Evolutionary conservation across 2,113 vertebrate species (phyloP), one percentile per base, ranked within the genome.

Genomic region (Craseonycteris thonglongyai): DNA sequence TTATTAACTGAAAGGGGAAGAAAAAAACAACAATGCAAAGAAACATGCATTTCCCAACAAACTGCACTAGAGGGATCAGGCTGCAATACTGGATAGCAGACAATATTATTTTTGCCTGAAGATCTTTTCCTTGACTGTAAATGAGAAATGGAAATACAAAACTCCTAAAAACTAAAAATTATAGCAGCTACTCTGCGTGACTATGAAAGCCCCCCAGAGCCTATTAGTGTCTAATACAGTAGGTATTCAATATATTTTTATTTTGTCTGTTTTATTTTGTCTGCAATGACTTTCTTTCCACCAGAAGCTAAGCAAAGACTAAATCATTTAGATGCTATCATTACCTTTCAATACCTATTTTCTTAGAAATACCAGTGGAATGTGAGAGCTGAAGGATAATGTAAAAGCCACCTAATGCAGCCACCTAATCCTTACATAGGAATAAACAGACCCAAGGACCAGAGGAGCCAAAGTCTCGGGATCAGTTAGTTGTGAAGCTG

Each of bases 11-110:
- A 85, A n/a, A n/a, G n/a, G n/a, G n/a, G n/a, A n/a, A n/a, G n/a
- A n/a, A 96, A 95, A 93, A 96, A 56, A 7, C 82, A 94, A 49
- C 78, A 88, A 45, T 85, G 35, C 54, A 89, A 90, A 93, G 42
- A 66, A 85, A 82, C 9, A 42, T n/a, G 66, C 47, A n/a, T 71
- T 90, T 88, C 75, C 59, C 30, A 91, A 78, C 9, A 93, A 92
- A 83, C 56, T 74, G 89, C n/a, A 88, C 33, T 19, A 91, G 11
- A 61, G 9, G 42, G 15, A 61, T 88, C 66, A 63, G 35, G 90
- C 61, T 35, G n/a, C 33, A 90, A 47, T 79, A 74, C 26, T 80
- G 14, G n/a, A 81, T 15, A 54, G 80, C 8, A 69, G 74, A 93
- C 6, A 10, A 8, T 56, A 68, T 90, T 78, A 51, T 45, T 51